These are phyloP conservation scores for Mallotus villosus DNA, from an alignment of 2,797 vertebrate species.

Conservation along the genomic window DNA sequence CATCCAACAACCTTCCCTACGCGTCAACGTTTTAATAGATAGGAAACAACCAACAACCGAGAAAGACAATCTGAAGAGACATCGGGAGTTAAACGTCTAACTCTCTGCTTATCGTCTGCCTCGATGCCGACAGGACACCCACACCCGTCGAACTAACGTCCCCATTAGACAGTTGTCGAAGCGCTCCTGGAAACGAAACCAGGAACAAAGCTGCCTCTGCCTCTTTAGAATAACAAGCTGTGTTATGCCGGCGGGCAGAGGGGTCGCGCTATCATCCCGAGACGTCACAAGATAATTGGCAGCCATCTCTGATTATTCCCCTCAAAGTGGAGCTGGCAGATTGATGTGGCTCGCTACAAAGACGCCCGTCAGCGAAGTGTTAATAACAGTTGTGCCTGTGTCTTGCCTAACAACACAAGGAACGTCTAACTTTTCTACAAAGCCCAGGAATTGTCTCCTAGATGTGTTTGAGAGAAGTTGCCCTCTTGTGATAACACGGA, in stretches of 20 bases:
- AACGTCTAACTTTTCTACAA: background rate
- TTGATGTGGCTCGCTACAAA: slow-evolving; percentile 26
- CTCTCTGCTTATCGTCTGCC: too few species aligned
- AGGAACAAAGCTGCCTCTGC: background rate
- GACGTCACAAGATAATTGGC: slow-evolving; percentile 45
- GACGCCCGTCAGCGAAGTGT: slow-evolving; percentile 21
- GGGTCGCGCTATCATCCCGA: slow-evolving; percentile 29
- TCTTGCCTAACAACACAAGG: background rate
- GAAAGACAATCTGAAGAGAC: too few species aligned
- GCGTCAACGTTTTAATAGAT: too few species aligned
- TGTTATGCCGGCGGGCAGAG: background rate
- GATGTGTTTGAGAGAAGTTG: background rate
- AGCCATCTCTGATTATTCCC: slow-evolving; percentile 33
- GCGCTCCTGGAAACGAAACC: slow-evolving; percentile 3
- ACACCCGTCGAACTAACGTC: background rate
- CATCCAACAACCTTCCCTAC: too few species aligned
- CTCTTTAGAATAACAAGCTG: slow-evolving; percentile 28
- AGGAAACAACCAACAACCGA: too few species aligned
- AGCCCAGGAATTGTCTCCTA: background rate
- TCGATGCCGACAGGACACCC: background rate
- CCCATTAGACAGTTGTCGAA: background rate
- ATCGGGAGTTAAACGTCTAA: too few species aligned
- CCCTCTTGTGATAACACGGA: background rate
- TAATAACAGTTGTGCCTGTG: too few species aligned
- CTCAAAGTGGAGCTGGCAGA: slow-evolving; percentile 26